These are phyloP conservation scores for western clawed frog (Xenopus tropicalis) DNA, from an alignment of 2,113 vertebrate genomes.

Conservation along the genomic window UCB_Xtro_10.0 CM004446.2:39231001-39231500, in stretches of 20 bases:
- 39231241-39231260: slow-evolving; percentile 23
- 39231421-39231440: slow-evolving; percentile 38
- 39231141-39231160: slow-evolving; percentile 3
- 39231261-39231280: slow-evolving; percentile 39
- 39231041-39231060: too few relatives aligned
- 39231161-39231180: slow-evolving; percentile 28
- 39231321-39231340: slow-evolving; percentile 30
- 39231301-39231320: neutral
- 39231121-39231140: slow-evolving; percentile 27
- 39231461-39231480: slow-evolving; percentile 29
- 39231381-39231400: slow-evolving; percentile 43
- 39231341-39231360: slow-evolving; percentile 43
- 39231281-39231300: slow-evolving; percentile 13
- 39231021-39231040: too few relatives aligned
- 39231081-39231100: neutral
- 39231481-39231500: slow-evolving; percentile 40
- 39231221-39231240: slow-evolving; percentile 37
- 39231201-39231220: slow-evolving; percentile 40
- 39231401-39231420: slow-evolving; percentile 41
- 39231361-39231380: slow-evolving; percentile 34
- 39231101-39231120: slow-evolving; percentile 17
- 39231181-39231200: slow-evolving; percentile 42
- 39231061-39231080: neutral
- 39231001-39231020: too few relatives aligned
- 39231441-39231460: slow-evolving; percentile 39